phyloP scores from a whole-genome alignment of 1,140 invertebrate species.

The Oreohelix idahoensis region DNA sequence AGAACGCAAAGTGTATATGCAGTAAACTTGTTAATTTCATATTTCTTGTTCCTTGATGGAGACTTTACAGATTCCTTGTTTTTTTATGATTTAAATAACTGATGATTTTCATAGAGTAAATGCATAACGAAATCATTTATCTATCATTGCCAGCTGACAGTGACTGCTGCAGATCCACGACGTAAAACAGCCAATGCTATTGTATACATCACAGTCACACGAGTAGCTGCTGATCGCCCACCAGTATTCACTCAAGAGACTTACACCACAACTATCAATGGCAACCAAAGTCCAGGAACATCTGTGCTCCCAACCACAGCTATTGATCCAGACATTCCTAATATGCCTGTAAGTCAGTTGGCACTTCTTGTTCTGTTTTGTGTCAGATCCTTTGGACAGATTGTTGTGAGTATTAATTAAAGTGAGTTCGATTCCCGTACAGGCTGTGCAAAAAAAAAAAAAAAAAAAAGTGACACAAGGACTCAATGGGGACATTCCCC shows the following conservation, averaged over 20 bases:
- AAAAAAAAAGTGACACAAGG: no score
- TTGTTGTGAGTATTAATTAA: no score
- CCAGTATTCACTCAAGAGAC: not conserved
- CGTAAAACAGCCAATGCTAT: constrained; percentile 13
- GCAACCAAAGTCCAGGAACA: not conserved
- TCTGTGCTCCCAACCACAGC: not conserved
- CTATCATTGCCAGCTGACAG: constrained; percentile 11
- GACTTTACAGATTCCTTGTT: no score
- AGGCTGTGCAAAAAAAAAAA: no score
- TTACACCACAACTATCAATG: constrained; percentile 7
- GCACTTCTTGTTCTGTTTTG: no score
- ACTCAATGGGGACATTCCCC: no score
- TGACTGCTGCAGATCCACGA: constrained; percentile 9
- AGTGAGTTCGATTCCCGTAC: no score
- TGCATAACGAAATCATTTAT: not conserved
- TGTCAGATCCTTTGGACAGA: no score
- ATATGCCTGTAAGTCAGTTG: not conserved
- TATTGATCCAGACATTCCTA: constrained; percentile 24
- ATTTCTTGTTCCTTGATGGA: no score
- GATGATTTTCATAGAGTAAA: not conserved
- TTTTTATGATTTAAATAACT: not conserved
- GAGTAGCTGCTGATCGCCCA: constrained; percentile 6
- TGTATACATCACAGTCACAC: constrained; percentile 15
- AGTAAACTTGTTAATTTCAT: no score
- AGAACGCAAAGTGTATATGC: no score